phyloP scores from a whole-genome alignment of 1,140 invertebrate genomes.

The Venustaconcha ellipsiformis region DNA sequence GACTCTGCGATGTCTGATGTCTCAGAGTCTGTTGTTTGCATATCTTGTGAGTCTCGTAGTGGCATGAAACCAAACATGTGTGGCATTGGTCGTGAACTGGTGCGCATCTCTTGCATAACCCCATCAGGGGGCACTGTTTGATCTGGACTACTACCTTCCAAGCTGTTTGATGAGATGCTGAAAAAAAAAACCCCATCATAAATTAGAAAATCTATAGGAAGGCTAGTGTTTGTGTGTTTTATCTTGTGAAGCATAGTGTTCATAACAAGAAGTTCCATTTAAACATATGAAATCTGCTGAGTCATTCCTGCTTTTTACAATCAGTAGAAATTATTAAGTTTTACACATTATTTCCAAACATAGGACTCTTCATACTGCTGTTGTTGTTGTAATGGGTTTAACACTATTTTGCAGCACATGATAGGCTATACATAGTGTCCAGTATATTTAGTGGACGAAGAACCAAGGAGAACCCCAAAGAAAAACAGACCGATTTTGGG shows the following conservation, averaged over 20 bases:
- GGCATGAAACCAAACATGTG: constrained; percentile 52
- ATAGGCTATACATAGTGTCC: too few relatives aligned
- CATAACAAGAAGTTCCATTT: not conserved
- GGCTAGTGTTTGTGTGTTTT: not conserved
- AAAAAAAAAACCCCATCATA: constrained; percentile 7
- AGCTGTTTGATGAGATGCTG: constrained; percentile 57
- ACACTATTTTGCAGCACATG: too few relatives aligned
- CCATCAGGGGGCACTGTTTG: constrained; percentile 44
- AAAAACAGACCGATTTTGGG: too few relatives aligned
- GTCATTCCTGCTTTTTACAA: too few relatives aligned
- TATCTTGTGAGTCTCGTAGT: constrained; percentile 41
- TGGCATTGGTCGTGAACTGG: constrained; percentile 17
- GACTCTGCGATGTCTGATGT: constrained; percentile 48
- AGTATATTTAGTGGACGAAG: too few relatives aligned
- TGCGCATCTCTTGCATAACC: not conserved
- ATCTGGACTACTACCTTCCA: constrained; percentile 55
- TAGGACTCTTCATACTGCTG: too few relatives aligned
- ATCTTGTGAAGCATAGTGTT: not conserved
- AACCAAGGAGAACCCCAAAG: too few relatives aligned
- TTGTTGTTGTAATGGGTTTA: too few relatives aligned
- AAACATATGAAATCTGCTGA: too few relatives aligned
- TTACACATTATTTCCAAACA: too few relatives aligned
- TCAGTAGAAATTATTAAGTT: too few relatives aligned
- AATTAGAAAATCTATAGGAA: not conserved
- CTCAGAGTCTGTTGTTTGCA: constrained; percentile 58